Evolutionary conservation across 2,113 vertebrate species (phyloP).

Genomic region (Orcinus orca): DNA sequence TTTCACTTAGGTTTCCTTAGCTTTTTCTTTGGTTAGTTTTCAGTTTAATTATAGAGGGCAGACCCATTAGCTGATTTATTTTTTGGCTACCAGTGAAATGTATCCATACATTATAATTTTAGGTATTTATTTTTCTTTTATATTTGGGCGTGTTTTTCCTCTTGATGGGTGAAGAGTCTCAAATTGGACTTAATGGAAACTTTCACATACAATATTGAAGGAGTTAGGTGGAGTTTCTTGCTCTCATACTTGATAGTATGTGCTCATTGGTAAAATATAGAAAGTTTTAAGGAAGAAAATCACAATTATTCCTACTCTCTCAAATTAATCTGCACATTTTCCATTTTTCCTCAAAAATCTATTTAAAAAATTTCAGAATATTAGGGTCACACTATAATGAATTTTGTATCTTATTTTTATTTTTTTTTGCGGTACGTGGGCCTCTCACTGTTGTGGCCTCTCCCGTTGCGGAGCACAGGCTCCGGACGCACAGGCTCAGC

Average conservation of each 20-base stretch:
- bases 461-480: too few relatives aligned
- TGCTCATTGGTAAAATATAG: background rate
- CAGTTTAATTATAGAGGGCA: background rate
- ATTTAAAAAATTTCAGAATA: background rate
- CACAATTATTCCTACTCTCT: background rate
- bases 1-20: background rate
- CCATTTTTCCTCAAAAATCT: background rate
- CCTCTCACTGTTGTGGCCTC: too few relatives aligned
- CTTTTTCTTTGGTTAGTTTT: slow-evolving; percentile 10
- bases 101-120: background rate
- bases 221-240: background rate
- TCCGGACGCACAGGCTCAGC: too few relatives aligned
- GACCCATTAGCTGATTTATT: background rate
- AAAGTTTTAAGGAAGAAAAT: background rate
- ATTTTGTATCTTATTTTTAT: background rate
- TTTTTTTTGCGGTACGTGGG: too few relatives aligned
- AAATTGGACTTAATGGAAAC: background rate
- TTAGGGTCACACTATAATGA: background rate
- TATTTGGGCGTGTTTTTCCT: background rate
- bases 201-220: background rate
- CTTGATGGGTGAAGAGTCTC: background rate
- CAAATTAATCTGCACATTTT: background rate
- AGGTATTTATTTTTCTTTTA: background rate
- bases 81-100: background rate
- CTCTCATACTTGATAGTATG: background rate